These are phyloP conservation scores for Platerodrilus igneus DNA, from an alignment of 2,888 invertebrate genomes.

Conservation along the genomic window DNA sequence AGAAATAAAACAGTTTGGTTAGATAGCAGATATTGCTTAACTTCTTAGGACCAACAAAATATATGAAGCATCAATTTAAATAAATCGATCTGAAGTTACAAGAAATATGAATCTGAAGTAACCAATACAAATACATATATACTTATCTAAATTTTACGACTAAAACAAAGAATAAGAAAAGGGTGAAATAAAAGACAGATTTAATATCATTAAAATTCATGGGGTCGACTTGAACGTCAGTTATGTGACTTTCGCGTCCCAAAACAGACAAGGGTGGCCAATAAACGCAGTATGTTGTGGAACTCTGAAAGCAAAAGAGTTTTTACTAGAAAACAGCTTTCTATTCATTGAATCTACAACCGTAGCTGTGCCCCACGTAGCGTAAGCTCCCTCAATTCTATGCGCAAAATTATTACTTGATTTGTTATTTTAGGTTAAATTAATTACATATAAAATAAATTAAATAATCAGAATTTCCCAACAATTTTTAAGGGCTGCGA, in stretches of 20 bases:
- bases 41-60: no score
- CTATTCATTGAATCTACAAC: constrained; percentile 15
- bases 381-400: no score
- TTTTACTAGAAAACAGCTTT: constrained; percentile 22
- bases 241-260: constrained; percentile 35
- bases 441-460: no score
- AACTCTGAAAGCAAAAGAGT: constrained; percentile 25
- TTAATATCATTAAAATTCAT: constrained; percentile 39
- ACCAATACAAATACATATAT: constrained; percentile 14
- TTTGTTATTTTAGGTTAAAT: no score
- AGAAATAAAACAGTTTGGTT: no score
- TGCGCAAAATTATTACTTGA: no score
- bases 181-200: constrained; percentile 34
- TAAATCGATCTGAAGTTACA: no score
- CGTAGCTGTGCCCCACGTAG: no score
- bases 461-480: no score
- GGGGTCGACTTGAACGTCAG: constrained; percentile 35
- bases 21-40: no score
- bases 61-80: no score
- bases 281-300: constrained; percentile 33
- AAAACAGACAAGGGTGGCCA: constrained; percentile 36
- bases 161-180: constrained; percentile 26
- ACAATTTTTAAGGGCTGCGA: no score
- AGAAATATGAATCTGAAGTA: constrained; percentile 8
- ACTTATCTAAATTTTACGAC: constrained; percentile 14